Evolutionary conservation across 2,888 invertebrate species (phyloP).

Genomic region (Lithophane leautieri): DNA sequence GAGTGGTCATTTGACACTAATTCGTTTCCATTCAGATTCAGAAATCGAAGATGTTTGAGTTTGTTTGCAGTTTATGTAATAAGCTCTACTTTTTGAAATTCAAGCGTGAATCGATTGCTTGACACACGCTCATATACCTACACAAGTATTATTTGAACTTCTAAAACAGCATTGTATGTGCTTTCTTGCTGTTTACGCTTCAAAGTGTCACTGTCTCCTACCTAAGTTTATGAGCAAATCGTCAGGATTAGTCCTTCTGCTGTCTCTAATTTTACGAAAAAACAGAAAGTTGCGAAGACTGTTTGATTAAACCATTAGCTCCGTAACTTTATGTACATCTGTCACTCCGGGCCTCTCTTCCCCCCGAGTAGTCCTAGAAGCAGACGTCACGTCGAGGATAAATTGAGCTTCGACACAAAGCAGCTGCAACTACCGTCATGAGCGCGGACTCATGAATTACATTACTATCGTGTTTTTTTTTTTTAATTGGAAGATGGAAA

Average conservation of each 20-base stretch:
- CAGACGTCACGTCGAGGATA: constrained; percentile 13
- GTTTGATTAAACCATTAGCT: constrained; percentile 33
- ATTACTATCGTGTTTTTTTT: constrained; percentile 18
- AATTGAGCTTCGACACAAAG: constrained; percentile 37
- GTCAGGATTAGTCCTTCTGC: background rate
- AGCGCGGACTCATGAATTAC: constrained; percentile 19
- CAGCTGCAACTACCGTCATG: background rate
- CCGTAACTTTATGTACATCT: constrained; percentile 24
- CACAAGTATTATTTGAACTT: too few species aligned
- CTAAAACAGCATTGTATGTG: background rate
- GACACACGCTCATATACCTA: background rate
- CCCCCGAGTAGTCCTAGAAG: background rate
- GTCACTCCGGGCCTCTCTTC: too few species aligned
- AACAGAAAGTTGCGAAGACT: background rate
- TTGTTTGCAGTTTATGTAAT: background rate
- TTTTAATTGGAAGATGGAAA: background rate
- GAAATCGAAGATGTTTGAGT: background rate
- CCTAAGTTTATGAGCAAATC: background rate
- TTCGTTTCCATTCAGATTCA: background rate
- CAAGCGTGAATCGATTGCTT: background rate
- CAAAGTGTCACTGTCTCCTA: too few species aligned
- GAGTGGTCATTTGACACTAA: background rate
- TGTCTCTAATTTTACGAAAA: background rate
- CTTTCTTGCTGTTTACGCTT: background rate
- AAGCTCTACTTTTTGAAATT: background rate